These are phyloP conservation scores for Tetropium fuscum DNA, from an alignment of 2,888 invertebrate genomes.

Conservation along the genomic window DNA sequence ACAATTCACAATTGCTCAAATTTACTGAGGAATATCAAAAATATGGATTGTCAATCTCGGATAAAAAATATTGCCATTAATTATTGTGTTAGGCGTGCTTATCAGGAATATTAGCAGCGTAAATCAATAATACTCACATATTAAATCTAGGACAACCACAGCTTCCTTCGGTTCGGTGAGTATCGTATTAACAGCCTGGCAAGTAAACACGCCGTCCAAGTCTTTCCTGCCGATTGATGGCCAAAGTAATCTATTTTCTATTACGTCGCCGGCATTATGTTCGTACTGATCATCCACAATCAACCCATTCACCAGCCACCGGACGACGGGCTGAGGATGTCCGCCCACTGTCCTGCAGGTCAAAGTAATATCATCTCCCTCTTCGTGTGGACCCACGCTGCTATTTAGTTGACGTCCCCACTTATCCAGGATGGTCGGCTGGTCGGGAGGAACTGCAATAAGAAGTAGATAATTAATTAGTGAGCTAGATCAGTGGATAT, in stretches of 20 bases:
- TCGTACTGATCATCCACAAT: conserved; percentile 86
- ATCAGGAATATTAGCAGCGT: no score
- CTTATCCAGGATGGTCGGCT: conserved; percentile 86
- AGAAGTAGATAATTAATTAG: conserved; percentile 21
- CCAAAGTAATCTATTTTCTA: conserved; percentile 84
- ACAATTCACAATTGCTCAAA: no score
- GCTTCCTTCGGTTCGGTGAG: conserved; percentile 84
- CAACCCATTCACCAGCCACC: conserved; percentile 84
- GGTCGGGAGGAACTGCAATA: conserved; percentile 86
- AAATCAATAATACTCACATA: conserved; percentile 72
- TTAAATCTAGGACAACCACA: conserved; percentile 81
- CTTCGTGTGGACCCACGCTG: conserved; percentile 86
- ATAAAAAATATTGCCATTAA: no score
- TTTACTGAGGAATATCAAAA: no score
- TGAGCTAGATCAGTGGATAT: conserved; percentile 15
- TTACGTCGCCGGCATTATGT: conserved; percentile 87
- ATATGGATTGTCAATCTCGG: no score
- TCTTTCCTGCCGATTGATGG: conserved; percentile 81
- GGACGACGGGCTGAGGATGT: conserved; percentile 83
- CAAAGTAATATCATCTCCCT: conserved; percentile 86
- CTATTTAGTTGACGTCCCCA: conserved; percentile 86
- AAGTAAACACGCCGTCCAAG: conserved; percentile 88
- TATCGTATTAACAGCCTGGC: conserved; percentile 88
- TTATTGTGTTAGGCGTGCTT: no score
- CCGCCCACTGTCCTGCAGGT: conserved; percentile 91